Percentiles rank a stretch among this genome's conserved stretches.
Conservation (phyloP, 2,797 vertebrate genomes). For the Sebastes diploproa region DNA sequence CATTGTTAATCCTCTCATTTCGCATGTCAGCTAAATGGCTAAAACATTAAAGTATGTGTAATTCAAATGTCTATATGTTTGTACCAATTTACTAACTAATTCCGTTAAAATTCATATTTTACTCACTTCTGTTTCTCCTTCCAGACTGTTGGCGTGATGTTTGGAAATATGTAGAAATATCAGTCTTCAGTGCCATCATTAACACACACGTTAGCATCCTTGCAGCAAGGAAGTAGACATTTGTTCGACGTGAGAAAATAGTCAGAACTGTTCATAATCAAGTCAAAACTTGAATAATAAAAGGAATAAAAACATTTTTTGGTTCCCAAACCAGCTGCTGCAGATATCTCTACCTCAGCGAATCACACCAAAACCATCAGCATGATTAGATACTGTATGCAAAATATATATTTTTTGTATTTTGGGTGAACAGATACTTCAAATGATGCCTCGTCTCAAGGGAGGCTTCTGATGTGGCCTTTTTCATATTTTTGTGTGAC, state of each 20-base stretch:
- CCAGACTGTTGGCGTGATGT: background rate
- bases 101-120: background rate
- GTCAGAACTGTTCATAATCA: background rate
- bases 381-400: background rate
- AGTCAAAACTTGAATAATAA: too few species aligned
- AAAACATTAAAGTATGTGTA: background rate
- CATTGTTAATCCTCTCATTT: background rate
- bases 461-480: slow-evolving; percentile 43
- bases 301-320: background rate
- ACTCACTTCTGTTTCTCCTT: background rate
- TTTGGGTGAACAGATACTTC: slow-evolving; percentile 16
- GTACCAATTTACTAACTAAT: background rate
- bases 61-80: background rate
- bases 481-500: slow-evolving; percentile 49
- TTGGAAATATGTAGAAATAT: background rate
- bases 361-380: background rate
- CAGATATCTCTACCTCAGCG: background rate
- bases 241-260: background rate
- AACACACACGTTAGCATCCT: background rate
- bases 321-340: background rate
- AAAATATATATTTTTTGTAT: background rate
- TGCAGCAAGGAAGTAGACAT: background rate
- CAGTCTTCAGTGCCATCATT: background rate
- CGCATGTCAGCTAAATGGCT: background rate
- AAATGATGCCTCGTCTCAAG: slow-evolving; percentile 21